phyloP scores from a whole-genome alignment of 2,888 invertebrate species.

The Andrena minutula region DNA sequence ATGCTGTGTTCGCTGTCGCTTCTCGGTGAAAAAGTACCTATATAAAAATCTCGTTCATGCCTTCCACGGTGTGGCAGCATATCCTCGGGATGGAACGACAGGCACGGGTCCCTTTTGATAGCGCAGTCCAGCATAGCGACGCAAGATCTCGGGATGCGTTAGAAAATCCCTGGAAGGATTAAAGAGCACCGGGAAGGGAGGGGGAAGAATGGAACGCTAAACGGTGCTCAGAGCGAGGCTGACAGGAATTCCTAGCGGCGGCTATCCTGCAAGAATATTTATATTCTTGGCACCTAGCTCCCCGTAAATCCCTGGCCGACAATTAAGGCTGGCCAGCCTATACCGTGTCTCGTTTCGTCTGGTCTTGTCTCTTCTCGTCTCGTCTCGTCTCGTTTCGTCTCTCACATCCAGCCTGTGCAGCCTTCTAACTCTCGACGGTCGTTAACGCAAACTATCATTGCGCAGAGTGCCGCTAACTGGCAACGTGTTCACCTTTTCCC shows the following conservation, averaged over 20 bases:
- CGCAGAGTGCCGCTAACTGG: constrained; percentile 64
- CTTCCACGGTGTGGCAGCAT: neutral
- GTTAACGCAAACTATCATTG: constrained; percentile 77
- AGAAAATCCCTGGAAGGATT: constrained; percentile 63
- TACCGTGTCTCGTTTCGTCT: constrained; percentile 63
- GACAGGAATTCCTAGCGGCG: constrained; percentile 59
- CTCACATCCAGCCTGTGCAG: constrained; percentile 51
- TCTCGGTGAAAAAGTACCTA: neutral
- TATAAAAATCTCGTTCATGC: constrained; percentile 13
- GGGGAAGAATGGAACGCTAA: constrained; percentile 51
- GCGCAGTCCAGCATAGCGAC: constrained; percentile 17
- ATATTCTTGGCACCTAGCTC: constrained; percentile 77
- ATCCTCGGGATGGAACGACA: neutral
- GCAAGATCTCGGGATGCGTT: constrained; percentile 55
- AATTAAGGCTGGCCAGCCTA: constrained; percentile 78
- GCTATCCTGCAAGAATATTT: constrained; percentile 73
- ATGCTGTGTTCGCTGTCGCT: neutral
- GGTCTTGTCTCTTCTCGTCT: constrained; percentile 43
- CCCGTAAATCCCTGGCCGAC: constrained; percentile 78
- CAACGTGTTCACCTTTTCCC: constrained; percentile 54
- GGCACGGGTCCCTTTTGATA: constrained; percentile 37
- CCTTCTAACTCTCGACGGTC: constrained; percentile 74
- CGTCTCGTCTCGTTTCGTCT: constrained; percentile 59
- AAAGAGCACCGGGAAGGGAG: constrained; percentile 27
- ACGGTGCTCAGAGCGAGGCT: constrained; percentile 51